Conservation (phyloP, 2,113 vertebrate genomes). For the Oreochromis tanganicae region DNA sequence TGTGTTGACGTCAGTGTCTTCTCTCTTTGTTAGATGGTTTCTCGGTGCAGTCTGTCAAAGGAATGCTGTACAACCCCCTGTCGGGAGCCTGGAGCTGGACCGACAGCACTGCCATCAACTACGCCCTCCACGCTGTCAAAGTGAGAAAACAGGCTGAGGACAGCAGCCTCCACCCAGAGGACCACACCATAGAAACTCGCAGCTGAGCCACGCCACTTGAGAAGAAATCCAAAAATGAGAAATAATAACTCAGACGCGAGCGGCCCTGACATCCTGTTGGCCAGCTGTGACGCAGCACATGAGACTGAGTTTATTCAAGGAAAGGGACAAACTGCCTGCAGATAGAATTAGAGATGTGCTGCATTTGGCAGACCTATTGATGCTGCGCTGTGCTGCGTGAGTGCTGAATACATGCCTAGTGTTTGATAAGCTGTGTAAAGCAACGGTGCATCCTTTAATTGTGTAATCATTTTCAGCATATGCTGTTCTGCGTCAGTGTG, state of each 20-base stretch:
- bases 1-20: background rate
- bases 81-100: slow-evolving; percentile 84
- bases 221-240: background rate
- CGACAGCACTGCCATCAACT: slow-evolving; percentile 82
- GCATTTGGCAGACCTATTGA: background rate
- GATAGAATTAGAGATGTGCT: background rate
- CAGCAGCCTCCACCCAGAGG: background rate
- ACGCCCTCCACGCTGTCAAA: slow-evolving; percentile 86
- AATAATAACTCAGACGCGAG: background rate
- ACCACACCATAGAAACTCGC: background rate
- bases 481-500: background rate
- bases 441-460: background rate
- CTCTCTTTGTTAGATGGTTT: slow-evolving; percentile 76
- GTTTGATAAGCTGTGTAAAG: background rate
- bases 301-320: background rate
- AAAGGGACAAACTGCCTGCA: background rate
- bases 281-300: background rate
- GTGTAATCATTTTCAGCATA: background rate
- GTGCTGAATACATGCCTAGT: background rate
- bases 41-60: slow-evolving; percentile 78
- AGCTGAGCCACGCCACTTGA: background rate
- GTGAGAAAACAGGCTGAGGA: background rate
- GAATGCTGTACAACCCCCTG: slow-evolving; percentile 89
- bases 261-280: background rate
- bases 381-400: background rate